Conservation (phyloP, 2,113 vertebrate species). For the Trogon surrucura region DNA sequence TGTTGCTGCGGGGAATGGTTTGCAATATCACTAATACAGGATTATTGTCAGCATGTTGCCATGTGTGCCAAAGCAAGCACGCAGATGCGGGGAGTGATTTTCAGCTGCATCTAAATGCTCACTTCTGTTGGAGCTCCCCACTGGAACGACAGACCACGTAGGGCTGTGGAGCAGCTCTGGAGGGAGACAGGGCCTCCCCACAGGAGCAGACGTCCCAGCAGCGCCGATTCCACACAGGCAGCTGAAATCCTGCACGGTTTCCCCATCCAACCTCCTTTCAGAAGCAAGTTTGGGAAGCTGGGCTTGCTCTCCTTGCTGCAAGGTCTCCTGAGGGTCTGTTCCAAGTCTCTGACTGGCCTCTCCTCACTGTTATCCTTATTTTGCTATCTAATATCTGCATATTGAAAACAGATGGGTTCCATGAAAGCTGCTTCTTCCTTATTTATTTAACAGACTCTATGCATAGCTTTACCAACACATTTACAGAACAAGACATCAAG, state of each 20-base stretch:
- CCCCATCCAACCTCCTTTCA: not conserved
- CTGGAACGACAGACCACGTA: not conserved
- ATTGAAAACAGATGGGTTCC: not conserved
- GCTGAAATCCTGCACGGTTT: not conserved
- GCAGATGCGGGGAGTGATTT: not conserved
- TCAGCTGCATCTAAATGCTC: not conserved
- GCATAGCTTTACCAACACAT: not conserved
- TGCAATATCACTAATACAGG: constrained; percentile 16
- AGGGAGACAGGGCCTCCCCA: not conserved
- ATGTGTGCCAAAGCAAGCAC: not conserved
- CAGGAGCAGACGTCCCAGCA: not conserved
- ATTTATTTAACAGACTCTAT: not conserved
- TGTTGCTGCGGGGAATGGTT: constrained; percentile 15
- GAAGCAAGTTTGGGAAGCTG: not conserved
- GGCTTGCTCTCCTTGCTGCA: not conserved
- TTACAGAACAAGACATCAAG: not conserved
- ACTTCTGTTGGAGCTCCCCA: not conserved
- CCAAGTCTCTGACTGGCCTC: not conserved
- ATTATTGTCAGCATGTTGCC: constrained; percentile 12
- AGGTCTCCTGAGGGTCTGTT: not conserved
- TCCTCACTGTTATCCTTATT: not conserved
- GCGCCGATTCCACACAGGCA: not conserved
- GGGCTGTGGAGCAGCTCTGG: not conserved
- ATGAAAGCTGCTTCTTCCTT: not conserved
- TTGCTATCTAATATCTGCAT: not conserved